Conservation (phyloP, 1,140 invertebrate species). For the Orussus abietinus region DNA sequence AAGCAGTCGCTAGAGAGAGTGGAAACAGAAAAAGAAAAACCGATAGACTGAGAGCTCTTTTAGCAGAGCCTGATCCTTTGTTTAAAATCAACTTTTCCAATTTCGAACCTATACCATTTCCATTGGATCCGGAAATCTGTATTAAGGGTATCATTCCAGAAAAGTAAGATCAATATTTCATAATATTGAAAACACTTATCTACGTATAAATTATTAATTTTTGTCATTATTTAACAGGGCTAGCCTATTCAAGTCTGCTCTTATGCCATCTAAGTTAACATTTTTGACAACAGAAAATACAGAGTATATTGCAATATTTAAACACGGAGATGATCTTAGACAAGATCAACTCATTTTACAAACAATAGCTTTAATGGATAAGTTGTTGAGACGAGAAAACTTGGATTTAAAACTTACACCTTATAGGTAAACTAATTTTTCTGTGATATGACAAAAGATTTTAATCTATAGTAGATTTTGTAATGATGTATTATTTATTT, state of each 20-base stretch:
- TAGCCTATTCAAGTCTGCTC: conserved; percentile 91
- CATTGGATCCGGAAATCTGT: conserved; percentile 86
- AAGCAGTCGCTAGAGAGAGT: conserved; percentile 85
- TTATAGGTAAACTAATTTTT: conserved; percentile 62
- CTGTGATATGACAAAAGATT: conserved; percentile 6
- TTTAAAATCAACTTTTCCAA: conserved; percentile 86
- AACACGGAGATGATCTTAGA: conserved; percentile 96
- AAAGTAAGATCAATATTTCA: conserved; percentile 52
- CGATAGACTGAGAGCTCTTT: conserved; percentile 78
- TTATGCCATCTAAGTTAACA: conserved; percentile 95
- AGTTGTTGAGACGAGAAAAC: conserved; percentile 87
- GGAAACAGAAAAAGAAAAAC: conserved; percentile 90
- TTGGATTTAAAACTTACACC: conserved; percentile 94
- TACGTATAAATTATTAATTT: conserved; percentile 12
- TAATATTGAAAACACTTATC: conserved; percentile 9
- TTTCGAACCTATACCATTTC: conserved; percentile 91
- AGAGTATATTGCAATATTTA: conserved; percentile 98
- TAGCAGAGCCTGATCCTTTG: conserved; percentile 73
- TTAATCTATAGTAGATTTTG: conserved; percentile 3
- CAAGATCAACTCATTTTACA: conserved; percentile 98
- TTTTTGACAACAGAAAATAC: conserved; percentile 77
- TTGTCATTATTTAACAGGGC: conserved; percentile 55
- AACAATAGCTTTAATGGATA: conserved; percentile 98
- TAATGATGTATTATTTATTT: conserved; percentile 25
- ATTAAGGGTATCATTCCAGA: conserved; percentile 88